These are phyloP conservation scores for Gila robusta DNA, from an alignment of 2,797 vertebrate species.

Conservation along the genomic window DNA sequence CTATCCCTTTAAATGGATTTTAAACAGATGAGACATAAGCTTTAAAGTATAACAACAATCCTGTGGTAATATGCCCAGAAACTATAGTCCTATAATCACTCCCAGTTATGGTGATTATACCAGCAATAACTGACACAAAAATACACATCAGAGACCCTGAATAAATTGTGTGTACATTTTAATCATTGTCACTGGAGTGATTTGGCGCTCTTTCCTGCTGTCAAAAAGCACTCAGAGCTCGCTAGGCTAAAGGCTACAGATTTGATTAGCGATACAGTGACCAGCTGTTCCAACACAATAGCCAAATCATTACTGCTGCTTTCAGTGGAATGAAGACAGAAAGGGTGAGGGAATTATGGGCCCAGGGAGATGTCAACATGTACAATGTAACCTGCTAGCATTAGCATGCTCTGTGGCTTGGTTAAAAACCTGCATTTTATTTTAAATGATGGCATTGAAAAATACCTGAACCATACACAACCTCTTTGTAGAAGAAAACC, in stretches of 20 bases:
- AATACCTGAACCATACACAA: slow-evolving; percentile 2
- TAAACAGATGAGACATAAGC: not conserved
- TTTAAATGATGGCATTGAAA: not conserved
- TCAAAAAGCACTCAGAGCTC: slow-evolving; percentile 62
- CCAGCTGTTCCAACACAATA: slow-evolving; percentile 74
- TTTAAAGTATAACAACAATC: slow-evolving; percentile 1
- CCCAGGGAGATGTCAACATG: slow-evolving; percentile 53
- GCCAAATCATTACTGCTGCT: slow-evolving; percentile 75
- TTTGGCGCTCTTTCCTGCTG: slow-evolving; percentile 47
- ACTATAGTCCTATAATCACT: not conserved
- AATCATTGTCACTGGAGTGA: slow-evolving; percentile 58
- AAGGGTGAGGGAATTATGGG: slow-evolving; percentile 67
- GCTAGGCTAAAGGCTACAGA: slow-evolving; percentile 60
- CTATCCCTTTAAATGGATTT: not conserved
- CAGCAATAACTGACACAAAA: slow-evolving; percentile 29
- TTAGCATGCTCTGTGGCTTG: slow-evolving; percentile 38
- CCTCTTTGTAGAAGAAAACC: slow-evolving; percentile 11
- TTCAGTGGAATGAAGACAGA: slow-evolving; percentile 81
- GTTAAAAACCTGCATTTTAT: slow-evolving; percentile 23
- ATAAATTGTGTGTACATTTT: slow-evolving; percentile 53
- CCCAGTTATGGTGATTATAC: slow-evolving; percentile 28
- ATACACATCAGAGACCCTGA: slow-evolving; percentile 40
- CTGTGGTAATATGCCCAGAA: slow-evolving; percentile 6
- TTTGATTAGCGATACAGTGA: slow-evolving; percentile 71
- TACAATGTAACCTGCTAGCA: slow-evolving; percentile 58